Evolutionary conservation across 35 echinoderm and acorn worm species (phyloP).

Genomic region (Holothuria glaberrima): DNA sequence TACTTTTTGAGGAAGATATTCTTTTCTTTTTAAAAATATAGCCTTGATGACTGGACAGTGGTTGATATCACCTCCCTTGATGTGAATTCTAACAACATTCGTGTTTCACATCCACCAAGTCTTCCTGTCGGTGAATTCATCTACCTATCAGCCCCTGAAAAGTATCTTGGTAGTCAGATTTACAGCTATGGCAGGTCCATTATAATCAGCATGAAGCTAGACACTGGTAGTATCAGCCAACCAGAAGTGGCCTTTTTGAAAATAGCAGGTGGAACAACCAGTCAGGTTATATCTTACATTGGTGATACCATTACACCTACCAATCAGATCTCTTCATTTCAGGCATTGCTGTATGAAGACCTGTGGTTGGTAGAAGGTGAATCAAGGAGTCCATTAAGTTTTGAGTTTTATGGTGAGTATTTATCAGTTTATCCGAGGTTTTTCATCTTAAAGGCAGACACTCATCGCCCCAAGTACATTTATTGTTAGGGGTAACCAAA

Average conservation of each 20-base stretch:
- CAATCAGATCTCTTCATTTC: conserved; percentile 35
- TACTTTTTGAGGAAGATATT: not conserved
- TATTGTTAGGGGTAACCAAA: too few relatives aligned
- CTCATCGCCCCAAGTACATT: too few relatives aligned
- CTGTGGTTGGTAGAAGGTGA: conserved; percentile 62
- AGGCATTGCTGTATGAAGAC: conserved; percentile 64
- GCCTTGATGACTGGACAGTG: conserved; percentile 71
- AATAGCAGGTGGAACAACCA: conserved; percentile 66
- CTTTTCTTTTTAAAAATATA: not conserved
- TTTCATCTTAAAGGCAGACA: too few relatives aligned
- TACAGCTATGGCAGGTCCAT: conserved; percentile 66
- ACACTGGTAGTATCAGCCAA: conserved; percentile 42
- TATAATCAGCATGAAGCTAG: conserved; percentile 62
- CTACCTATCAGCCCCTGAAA: conserved; percentile 76
- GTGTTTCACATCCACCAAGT: conserved; percentile 78
- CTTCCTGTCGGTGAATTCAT: conserved; percentile 49
- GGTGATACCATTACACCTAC: conserved; percentile 55
- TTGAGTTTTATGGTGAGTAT: conserved; percentile 81
- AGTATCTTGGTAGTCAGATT: conserved; percentile 73
- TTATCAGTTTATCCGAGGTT: not conserved
- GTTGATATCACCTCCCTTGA: conserved; percentile 64
- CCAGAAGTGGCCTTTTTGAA: conserved; percentile 48
- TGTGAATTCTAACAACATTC: conserved; percentile 62
- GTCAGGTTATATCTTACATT: conserved; percentile 51
- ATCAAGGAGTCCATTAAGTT: conserved; percentile 49